phyloP scores from a whole-genome alignment of 30 jellyfish, hydroid and myxozoan genomes.

The Turritopsis rubra region DNA sequence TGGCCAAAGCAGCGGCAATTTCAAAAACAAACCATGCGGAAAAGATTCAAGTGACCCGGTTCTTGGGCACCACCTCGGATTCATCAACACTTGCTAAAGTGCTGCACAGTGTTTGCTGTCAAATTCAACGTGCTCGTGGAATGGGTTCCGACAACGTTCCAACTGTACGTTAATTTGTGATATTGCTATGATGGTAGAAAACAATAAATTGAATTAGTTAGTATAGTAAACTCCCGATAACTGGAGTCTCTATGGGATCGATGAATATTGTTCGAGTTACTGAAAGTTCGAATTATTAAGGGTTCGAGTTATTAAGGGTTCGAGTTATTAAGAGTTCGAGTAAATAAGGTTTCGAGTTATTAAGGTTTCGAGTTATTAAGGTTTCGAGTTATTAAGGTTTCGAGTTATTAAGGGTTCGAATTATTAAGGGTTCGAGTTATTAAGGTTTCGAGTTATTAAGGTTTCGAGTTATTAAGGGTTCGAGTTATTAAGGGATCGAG shows the following conservation, averaged over 20 bases:
- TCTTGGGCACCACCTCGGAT: slow-evolving; percentile 78
- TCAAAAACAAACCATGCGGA: slow-evolving; percentile 39
- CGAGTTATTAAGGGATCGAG: not conserved
- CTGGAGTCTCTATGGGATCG: too few relatives aligned
- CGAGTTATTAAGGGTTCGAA: too few relatives aligned
- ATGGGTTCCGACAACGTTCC: not conserved
- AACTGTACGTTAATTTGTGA: not conserved
- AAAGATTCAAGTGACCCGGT: slow-evolving; percentile 43
- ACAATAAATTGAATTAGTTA: too few relatives aligned
- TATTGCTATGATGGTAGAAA: too few relatives aligned
- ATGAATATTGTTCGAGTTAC: too few relatives aligned
- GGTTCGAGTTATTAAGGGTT: too few relatives aligned
- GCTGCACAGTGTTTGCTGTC: slow-evolving; percentile 60
- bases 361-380: too few relatives aligned
- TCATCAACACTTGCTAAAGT: slow-evolving; percentile 54
- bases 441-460: not conserved
- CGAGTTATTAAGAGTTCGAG: too few relatives aligned
- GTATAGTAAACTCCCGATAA: too few relatives aligned
- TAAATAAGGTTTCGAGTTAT: too few relatives aligned
- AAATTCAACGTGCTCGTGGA: slow-evolving; percentile 22
- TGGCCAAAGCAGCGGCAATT: slow-evolving; percentile 72
- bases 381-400: too few relatives aligned
- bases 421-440: not conserved
- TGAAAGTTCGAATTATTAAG: too few relatives aligned
- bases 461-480: not conserved